Conservation (phyloP, 2,888 invertebrate genomes). For the Seira musarum region DNA sequence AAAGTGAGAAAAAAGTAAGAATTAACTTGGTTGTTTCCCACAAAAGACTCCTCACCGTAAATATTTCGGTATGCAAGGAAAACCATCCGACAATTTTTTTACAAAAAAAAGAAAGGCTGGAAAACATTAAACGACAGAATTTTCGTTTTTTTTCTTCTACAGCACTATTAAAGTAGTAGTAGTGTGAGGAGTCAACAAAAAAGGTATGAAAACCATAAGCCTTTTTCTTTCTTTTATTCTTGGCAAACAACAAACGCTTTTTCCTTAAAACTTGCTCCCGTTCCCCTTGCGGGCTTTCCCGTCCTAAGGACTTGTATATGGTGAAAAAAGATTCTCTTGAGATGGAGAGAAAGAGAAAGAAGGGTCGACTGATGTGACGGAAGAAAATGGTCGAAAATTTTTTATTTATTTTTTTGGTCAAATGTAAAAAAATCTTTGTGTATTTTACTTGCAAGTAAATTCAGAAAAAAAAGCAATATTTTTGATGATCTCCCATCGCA, state of each 20-base stretch:
- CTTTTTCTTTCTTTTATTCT: background rate
- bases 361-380: background rate
- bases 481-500: constrained; percentile 3
- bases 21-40: constrained; percentile 1
- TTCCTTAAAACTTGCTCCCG: background rate
- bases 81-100: background rate
- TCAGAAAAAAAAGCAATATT: background rate
- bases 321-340: background rate
- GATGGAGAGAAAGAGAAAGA: too few relatives aligned
- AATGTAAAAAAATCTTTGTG: background rate
- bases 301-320: background rate
- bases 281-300: background rate
- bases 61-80: constrained; percentile 6
- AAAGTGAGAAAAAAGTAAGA: background rate
- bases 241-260: background rate
- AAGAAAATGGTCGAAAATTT: background rate
- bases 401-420: background rate
- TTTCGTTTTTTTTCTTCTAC: background rate
- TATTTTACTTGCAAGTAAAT: background rate
- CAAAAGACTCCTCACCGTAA: background rate
- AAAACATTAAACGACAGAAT: background rate
- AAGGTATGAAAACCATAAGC: background rate
- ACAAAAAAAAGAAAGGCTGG: background rate
- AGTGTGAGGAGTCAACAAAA: background rate
- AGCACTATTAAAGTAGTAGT: background rate